These are phyloP conservation scores for Drosophila athabasca DNA, from an alignment of 1,140 invertebrate species.

Conservation along the genomic window DNA sequence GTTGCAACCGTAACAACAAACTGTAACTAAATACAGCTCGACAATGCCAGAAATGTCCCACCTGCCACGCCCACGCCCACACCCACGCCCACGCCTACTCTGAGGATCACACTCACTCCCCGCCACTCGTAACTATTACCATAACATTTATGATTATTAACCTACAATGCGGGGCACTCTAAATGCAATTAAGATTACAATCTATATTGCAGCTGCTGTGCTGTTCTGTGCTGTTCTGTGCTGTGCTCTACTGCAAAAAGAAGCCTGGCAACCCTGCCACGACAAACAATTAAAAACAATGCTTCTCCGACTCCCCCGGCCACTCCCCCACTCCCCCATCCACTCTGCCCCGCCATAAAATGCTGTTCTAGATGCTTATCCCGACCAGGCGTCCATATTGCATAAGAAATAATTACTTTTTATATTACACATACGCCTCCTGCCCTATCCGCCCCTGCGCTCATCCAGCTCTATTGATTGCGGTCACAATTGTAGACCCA, in stretches of 20 bases:
- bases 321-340: neutral
- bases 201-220: constrained; percentile 68
- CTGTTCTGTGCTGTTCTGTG: constrained; percentile 38
- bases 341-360: constrained; percentile 55
- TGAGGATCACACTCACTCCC: neutral
- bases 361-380: constrained; percentile 78
- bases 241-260: constrained; percentile 49
- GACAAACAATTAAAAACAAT: constrained; percentile 81
- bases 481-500: constrained; percentile 40
- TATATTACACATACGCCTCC: constrained; percentile 76
- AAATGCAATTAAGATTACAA: constrained; percentile 81
- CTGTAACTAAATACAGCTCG: constrained; percentile 46
- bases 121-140: constrained; percentile 67
- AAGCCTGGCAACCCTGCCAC: constrained; percentile 57
- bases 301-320: constrained; percentile 34
- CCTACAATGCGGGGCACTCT: constrained; percentile 81
- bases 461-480: constrained; percentile 73
- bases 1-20: constrained; percentile 46
- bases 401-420: constrained; percentile 81
- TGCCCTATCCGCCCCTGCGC: constrained; percentile 2
- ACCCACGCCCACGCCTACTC: neutral
- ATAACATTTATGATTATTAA: constrained; percentile 82
- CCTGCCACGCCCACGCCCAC: constrained; percentile 27
- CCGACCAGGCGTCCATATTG: constrained; percentile 56
- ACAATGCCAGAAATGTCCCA: constrained; percentile 29